Percentiles rank a stretch among this genome's conserved stretches.
Conservation (phyloP, 2,113 vertebrate genomes). For the Sminthopsis crassicaudata region DNA sequence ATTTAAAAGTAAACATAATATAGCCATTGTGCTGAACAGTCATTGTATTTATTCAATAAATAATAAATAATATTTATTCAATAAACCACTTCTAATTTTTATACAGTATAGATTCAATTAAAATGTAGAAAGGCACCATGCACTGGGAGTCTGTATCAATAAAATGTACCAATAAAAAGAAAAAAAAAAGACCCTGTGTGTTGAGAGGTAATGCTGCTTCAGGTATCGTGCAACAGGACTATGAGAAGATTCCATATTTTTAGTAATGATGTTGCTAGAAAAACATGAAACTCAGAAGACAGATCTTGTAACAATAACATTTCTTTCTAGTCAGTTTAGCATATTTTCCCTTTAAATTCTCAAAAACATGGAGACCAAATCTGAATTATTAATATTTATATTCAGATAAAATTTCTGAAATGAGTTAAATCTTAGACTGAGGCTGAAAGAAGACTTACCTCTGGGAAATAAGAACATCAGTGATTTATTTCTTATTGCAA, state of each 20-base stretch:
- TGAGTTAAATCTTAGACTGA: not conserved
- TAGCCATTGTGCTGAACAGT: not conserved
- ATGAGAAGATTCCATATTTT: conserved; percentile 9
- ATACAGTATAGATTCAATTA: not conserved
- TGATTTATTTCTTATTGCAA: not conserved
- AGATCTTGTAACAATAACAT: not conserved
- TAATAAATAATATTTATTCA: too few species aligned
- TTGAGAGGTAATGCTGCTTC: not conserved
- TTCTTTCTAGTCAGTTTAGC: not conserved
- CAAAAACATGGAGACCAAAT: not conserved
- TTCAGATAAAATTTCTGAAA: conserved; percentile 18
- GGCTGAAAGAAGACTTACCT: not conserved
- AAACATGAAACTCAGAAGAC: not conserved
- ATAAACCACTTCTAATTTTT: not conserved
- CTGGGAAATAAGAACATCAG: not conserved
- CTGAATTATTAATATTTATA: conserved; percentile 44
- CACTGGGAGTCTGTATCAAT: not conserved
- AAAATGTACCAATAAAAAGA: not conserved
- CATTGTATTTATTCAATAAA: not conserved
- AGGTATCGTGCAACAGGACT: not conserved
- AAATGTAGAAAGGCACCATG: not conserved
- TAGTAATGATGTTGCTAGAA: conserved; percentile 33
- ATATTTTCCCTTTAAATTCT: not conserved
- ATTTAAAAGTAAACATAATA: not conserved
- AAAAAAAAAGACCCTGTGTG: not conserved